Conservation (phyloP, 2,888 invertebrate species). For the Lacanobia wlatinum region DNA sequence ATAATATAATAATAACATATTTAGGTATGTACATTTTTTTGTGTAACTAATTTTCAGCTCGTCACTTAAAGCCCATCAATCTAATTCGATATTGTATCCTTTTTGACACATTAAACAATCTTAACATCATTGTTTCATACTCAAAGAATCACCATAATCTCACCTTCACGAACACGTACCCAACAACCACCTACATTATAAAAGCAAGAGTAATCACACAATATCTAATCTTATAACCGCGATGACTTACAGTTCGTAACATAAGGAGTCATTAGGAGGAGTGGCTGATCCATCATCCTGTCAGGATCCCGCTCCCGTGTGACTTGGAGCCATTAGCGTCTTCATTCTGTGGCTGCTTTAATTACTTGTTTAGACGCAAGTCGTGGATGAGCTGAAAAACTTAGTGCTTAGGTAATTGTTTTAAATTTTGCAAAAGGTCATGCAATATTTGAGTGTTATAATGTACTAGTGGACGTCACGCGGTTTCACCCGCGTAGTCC, state of each 20-base stretch:
- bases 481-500: too few relatives aligned
- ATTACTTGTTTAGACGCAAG: slow-evolving; percentile 61
- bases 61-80: too few relatives aligned
- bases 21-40: too few relatives aligned
- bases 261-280: slow-evolving; percentile 74
- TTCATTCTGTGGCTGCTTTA: slow-evolving; percentile 72
- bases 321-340: slow-evolving; percentile 72
- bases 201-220: slow-evolving; percentile 51
- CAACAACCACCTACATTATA: slow-evolving; percentile 7
- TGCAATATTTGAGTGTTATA: neutral
- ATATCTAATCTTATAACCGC: slow-evolving; percentile 64
- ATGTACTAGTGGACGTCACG: too few relatives aligned
- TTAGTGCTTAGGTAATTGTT: slow-evolving; percentile 36
- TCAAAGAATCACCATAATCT: too few relatives aligned
- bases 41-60: too few relatives aligned
- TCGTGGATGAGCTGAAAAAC: slow-evolving; percentile 52
- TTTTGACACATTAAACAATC: too few relatives aligned
- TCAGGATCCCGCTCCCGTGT: slow-evolving; percentile 70
- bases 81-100: too few relatives aligned
- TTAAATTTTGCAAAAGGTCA: neutral
- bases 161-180: neutral
- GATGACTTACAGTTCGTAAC: slow-evolving; percentile 67
- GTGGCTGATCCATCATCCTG: slow-evolving; percentile 78
- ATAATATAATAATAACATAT: too few relatives aligned
- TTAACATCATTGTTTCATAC: too few relatives aligned